Evolutionary conservation across 2,797 vertebrate species (phyloP).

Genomic region (Catharus ustulatus): DNA sequence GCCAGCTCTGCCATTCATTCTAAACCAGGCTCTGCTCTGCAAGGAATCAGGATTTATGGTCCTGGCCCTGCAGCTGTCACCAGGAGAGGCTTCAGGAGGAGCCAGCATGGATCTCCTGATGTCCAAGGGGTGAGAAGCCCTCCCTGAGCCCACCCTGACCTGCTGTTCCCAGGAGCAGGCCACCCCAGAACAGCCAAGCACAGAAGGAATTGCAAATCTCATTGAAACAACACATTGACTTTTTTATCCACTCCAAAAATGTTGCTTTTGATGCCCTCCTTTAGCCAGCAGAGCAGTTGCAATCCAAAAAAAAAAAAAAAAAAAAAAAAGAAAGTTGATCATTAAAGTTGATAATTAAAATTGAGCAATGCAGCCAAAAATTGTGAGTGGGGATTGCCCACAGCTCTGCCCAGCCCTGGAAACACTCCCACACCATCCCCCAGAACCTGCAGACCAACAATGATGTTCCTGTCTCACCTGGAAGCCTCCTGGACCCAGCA

Average conservation of each 20-base stretch:
- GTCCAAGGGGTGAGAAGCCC: neutral
- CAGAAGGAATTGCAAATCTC: neutral
- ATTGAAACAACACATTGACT: neutral
- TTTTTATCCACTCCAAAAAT: neutral
- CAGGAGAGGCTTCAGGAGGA: neutral
- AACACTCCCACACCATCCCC: neutral
- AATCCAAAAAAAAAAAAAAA: accelerated
- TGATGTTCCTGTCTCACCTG: neutral
- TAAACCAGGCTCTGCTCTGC: neutral
- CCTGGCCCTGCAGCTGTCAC: neutral
- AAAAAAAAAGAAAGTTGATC: neutral
- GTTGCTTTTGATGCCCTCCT: neutral
- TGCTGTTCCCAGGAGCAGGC: neutral
- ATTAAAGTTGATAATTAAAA: neutral
- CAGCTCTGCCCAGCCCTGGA: neutral
- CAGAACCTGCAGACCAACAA: neutral
- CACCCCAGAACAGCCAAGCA: neutral
- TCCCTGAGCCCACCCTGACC: neutral
- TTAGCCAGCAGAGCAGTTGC: neutral
- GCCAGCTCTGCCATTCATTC: neutral
- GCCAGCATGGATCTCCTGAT: accelerated
- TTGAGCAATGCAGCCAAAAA: neutral
- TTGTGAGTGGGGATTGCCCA: neutral
- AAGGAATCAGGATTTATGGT: neutral
- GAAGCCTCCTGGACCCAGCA: neutral